Evolutionary conservation across 2,888 invertebrate species (phyloP).

Genomic region (Tenthredo amoena): DNA sequence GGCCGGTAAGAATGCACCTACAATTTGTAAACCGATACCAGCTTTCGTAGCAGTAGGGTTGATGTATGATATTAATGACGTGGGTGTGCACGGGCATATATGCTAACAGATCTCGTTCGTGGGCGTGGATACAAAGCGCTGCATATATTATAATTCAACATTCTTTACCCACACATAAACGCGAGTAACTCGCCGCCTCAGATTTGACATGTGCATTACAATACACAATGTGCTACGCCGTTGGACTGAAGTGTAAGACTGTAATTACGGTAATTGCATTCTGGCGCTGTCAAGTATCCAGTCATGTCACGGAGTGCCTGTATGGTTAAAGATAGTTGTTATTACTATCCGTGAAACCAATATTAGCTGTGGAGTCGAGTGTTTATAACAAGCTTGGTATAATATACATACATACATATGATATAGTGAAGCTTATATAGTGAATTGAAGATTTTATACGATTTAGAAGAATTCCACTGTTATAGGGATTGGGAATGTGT

Average conservation of each 20-base stretch:
- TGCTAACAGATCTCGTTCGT: slow-evolving; percentile 27
- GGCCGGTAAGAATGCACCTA: slow-evolving; percentile 11
- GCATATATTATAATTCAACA: slow-evolving; percentile 39
- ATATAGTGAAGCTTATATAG: neutral
- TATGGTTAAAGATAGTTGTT: slow-evolving; percentile 11
- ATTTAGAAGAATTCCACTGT: neutral
- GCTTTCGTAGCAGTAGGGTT: neutral
- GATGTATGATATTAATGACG: neutral
- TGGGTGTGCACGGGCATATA: slow-evolving; percentile 23
- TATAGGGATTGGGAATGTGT: neutral
- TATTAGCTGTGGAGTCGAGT: slow-evolving; percentile 4
- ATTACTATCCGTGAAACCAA: slow-evolving; percentile 18
- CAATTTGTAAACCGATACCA: neutral
- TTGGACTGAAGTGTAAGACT: slow-evolving; percentile 26
- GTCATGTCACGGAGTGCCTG: slow-evolving; percentile 35
- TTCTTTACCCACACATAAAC: slow-evolving; percentile 38
- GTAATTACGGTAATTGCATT: slow-evolving; percentile 50
- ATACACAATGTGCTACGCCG: slow-evolving; percentile 16
- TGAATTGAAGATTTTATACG: neutral
- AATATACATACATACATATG: neutral
- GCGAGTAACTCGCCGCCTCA: neutral
- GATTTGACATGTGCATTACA: slow-evolving; percentile 3
- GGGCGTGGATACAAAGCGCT: slow-evolving; percentile 33
- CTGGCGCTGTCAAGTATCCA: slow-evolving; percentile 29
- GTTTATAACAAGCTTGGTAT: slow-evolving; percentile 10